Base-by-base conservation (phyloP, 2,888 invertebrate species). In the Anthoptus insignis region DNA sequence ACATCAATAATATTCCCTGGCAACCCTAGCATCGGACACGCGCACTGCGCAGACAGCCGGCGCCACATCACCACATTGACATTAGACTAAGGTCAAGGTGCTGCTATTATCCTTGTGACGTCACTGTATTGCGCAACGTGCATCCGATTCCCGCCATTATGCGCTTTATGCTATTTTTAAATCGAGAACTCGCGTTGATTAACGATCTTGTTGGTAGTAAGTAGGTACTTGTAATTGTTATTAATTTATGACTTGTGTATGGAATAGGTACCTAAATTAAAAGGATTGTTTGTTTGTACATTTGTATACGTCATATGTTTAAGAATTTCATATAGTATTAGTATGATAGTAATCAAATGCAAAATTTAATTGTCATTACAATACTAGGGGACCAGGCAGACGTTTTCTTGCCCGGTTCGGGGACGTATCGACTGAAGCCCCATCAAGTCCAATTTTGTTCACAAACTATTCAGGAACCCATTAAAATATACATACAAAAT, bases 31-130 rank as follows among this genome's bases (percentile, higher is more conserved):
- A n/a, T n/a, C 47, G 58, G 54, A 64, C 60, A 45, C 64, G 68
- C 70, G 69, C 59, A 70, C 69, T 66, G 76, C 81, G 83, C 80
- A 80, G 81, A 76, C 78, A 76, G 72, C 76, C 71, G 81, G 80
- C 83, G 81, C 80, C 81, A 73, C 57, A 73, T 76, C 83, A 81
- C 80, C 81, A 73, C 57, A 73, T 76, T 86, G 85, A 86, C 84
- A 82, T 83, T 86, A 83, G 84, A 78, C 78, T 86, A 88, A 89
- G 89, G 90, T 88, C 89, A 90, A 89, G 91, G 91, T 81, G 79
- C 83, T 76, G 74, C 80, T 84, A 87, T 89, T 86, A 88, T 89
- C 86, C 88, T 88, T 83, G 82, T 82, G 82, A 83, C 80, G 82
- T 87, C 84, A 86, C 69, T 34, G 22, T 58, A 69, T 76, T 77